Base-by-base conservation (phyloP, 2,797 vertebrate species). In the Accipiter fasciatus region DNA sequence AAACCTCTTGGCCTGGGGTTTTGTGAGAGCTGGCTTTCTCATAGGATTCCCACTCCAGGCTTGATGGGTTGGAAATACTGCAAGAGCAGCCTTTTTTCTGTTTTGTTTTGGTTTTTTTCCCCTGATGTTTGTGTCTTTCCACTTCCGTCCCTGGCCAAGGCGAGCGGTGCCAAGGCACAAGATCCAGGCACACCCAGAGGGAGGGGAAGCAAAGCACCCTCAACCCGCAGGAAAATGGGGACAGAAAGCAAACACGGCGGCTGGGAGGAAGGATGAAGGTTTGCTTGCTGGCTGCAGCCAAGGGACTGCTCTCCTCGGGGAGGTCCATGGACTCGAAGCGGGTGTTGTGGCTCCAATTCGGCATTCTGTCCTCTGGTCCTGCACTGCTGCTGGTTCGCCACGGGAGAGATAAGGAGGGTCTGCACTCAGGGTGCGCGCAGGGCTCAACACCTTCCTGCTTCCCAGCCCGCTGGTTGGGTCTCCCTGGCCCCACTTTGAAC, bases 41-140 rank as follows among this genome's bases (percentile, higher is more conserved):
- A 1, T 14, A 67, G 95, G 81, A 91, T 80, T 97, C 67, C 84
- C 42, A 33, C 52, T 85, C 52, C 2, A 14, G 71, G 52, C 67
- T 93, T 59, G 72, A 87, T 28, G 46, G 61, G 42, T 73, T 89
- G 58, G 84, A 89, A 96, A 95, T 94, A 77, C 46, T 92, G 92
- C 94, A 94, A 91, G 71, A 83, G 35, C 81, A 95, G 92, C 89
- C 81, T 65, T 94, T 97, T 95, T 94, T 87, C 47, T 94, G 86
- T 72, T 85, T 91, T 73, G 65, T 19, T 95, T 91, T 72, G 31
- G 12, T n/a, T 62, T 13, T 22, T 24, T 35, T 1, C 1, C 14
- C 54, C 19, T 28, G 31, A 67, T 94, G 71, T 94, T 94, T 95
- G 71, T 71, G 75, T 92, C 84, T 89, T 95, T 96, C 84, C 81